phyloP scores from a whole-genome alignment of 2,113 vertebrate species.

The Odocoileus hemionus region DNA sequence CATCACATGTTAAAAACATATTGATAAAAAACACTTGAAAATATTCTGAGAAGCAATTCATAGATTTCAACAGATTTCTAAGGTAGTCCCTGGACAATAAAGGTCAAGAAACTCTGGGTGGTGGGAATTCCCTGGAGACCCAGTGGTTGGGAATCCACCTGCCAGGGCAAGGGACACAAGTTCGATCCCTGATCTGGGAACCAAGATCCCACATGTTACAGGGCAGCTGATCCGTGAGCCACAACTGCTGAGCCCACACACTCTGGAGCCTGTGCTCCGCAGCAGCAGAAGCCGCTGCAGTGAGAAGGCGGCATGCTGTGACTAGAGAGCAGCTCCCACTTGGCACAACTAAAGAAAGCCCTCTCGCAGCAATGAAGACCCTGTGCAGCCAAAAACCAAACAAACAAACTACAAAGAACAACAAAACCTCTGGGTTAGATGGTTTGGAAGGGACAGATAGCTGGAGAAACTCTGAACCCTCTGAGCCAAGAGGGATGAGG shows the following conservation, averaged over 20 bases:
- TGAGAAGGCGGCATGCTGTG: background rate
- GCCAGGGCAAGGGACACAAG: background rate
- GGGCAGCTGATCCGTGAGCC: background rate
- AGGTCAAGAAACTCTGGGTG: background rate
- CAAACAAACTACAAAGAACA: background rate
- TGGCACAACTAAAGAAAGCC: background rate
- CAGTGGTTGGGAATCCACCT: background rate
- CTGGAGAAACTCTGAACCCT: background rate
- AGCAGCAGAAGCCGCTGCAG: background rate
- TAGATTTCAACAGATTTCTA: background rate
- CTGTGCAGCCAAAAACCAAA: background rate
- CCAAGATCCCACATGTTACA: background rate
- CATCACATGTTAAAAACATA: background rate
- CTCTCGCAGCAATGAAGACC: background rate
- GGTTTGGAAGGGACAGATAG: background rate
- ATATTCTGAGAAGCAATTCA: background rate
- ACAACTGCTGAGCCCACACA: background rate
- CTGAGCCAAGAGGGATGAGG: background rate
- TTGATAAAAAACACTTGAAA: background rate
- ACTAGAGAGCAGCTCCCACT: background rate
- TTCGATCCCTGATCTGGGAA: background rate
- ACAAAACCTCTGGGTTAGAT: background rate
- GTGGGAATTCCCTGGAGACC: background rate
- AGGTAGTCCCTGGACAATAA: background rate
- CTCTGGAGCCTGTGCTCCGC: background rate